Conservation (phyloP, 2,888 invertebrate genomes). For the Tuberolachnus salignus region DNA sequence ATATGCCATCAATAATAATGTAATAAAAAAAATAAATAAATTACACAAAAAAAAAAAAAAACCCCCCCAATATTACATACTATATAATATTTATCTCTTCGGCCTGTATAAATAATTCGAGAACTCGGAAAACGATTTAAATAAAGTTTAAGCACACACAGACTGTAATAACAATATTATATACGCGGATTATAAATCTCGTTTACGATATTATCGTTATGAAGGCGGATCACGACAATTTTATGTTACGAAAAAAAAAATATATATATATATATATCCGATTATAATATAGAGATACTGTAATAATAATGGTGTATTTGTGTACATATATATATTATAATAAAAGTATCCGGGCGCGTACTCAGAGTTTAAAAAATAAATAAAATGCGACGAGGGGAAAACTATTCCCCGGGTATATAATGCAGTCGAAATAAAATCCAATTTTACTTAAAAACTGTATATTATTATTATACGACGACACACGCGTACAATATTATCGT, state of each 20-base stretch:
- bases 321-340: not conserved
- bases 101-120: too few species aligned
- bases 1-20: too few species aligned
- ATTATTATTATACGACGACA: not conserved
- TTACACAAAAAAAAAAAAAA: too few species aligned
- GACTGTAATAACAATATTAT: too few species aligned
- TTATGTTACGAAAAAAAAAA: constrained; percentile 14
- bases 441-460: not conserved
- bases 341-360: constrained; percentile 21
- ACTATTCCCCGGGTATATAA: not conserved
- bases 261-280: not conserved
- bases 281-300: constrained; percentile 10
- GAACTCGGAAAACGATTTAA: not conserved
- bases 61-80: too few species aligned
- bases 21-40: too few species aligned
- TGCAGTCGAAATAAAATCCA: not conserved
- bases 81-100: too few species aligned
- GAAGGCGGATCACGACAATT: constrained; percentile 35
- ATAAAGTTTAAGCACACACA: not conserved
- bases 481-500: not conserved
- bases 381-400: not conserved
- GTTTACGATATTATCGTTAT: constrained; percentile 31
- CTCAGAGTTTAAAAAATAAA: not conserved
- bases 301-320: not conserved
- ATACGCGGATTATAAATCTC: constrained; percentile 30